phyloP scores from a whole-genome alignment of 2,888 invertebrate species.

The Drosophila lutescens region DNA sequence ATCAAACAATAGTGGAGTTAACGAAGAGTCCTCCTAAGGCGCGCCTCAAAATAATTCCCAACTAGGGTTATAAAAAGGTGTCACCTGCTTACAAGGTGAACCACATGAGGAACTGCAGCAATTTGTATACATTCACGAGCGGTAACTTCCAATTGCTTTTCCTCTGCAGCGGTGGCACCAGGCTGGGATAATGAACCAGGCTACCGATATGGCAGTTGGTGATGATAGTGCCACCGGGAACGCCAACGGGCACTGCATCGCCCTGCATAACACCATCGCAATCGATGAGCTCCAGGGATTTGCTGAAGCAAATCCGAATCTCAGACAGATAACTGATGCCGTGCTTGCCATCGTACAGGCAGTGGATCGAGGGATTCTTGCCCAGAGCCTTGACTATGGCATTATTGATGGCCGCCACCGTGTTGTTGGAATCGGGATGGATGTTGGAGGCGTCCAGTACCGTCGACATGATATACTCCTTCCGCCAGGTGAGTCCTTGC shows the following conservation, averaged over 20 bases:
- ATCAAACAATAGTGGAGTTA: conserved; percentile 27
- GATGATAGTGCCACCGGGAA: conserved; percentile 84
- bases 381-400: conserved; percentile 86
- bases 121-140: conserved; percentile 86
- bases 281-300: conserved; percentile 87
- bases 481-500: conserved; percentile 87
- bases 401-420: conserved; percentile 85
- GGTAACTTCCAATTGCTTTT: conserved; percentile 82
- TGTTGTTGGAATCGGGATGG: conserved; percentile 85
- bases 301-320: conserved; percentile 90
- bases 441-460: conserved; percentile 87
- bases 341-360: conserved; percentile 86
- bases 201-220: conserved; percentile 87
- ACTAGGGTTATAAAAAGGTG: conserved; percentile 14
- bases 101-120: conserved; percentile 87
- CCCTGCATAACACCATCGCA: conserved; percentile 87
- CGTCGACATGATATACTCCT: conserved; percentile 87
- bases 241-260: conserved; percentile 71
- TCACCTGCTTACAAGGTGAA: conserved; percentile 85
- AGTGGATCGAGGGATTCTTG: conserved; percentile 88
- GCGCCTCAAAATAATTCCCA: conserved; percentile 20
- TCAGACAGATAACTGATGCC: conserved; percentile 88
- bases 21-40: conserved; percentile 41
- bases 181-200: conserved; percentile 86
- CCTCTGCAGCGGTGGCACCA: conserved; percentile 76